A percentile compares a stretch with the other conserved stretches of the same genome.
Conservation (phyloP, 2,888 invertebrate species). For the Aplocera efformata region DNA sequence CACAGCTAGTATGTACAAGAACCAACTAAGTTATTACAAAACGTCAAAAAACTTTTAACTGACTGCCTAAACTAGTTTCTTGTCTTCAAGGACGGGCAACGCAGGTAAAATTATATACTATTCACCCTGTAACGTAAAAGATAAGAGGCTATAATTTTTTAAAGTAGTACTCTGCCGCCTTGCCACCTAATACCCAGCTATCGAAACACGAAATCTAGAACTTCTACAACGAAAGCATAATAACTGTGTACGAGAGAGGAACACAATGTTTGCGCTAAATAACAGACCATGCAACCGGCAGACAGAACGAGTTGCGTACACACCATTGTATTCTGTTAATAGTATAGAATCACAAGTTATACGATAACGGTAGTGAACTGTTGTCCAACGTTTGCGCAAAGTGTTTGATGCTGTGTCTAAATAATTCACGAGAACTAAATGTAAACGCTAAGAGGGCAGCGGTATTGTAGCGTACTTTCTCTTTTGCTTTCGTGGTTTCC, state of each 20-base stretch:
- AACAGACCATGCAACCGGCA: constrained; percentile 44
- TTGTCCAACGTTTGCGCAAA: constrained; percentile 28
- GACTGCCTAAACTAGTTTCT: too few relatives aligned
- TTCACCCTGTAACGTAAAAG: too few relatives aligned
- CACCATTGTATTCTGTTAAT: constrained; percentile 45
- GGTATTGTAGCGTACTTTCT: constrained; percentile 40
- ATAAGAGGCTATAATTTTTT: too few relatives aligned
- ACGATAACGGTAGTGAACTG: constrained; percentile 38
- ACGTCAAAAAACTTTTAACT: too few relatives aligned
- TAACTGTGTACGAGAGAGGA: constrained; percentile 11
- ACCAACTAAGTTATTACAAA: too few relatives aligned
- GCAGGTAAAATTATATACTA: too few relatives aligned
- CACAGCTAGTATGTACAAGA: too few relatives aligned
- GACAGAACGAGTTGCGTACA: constrained; percentile 27
- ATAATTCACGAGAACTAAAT: constrained; percentile 8
- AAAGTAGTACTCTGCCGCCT: too few relatives aligned
- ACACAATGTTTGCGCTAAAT: constrained; percentile 11
- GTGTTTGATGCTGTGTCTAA: constrained; percentile 15
- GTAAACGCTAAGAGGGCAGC: constrained; percentile 23
- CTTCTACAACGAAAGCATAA: neutral
- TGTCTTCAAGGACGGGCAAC: too few relatives aligned
- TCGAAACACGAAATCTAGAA: neutral
- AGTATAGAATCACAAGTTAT: constrained; percentile 39
- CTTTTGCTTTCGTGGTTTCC: constrained; percentile 36
- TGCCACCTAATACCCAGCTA: too few relatives aligned